phyloP scores from a whole-genome alignment of 2,113 vertebrate genomes.

The Petromus typicus region DNA sequence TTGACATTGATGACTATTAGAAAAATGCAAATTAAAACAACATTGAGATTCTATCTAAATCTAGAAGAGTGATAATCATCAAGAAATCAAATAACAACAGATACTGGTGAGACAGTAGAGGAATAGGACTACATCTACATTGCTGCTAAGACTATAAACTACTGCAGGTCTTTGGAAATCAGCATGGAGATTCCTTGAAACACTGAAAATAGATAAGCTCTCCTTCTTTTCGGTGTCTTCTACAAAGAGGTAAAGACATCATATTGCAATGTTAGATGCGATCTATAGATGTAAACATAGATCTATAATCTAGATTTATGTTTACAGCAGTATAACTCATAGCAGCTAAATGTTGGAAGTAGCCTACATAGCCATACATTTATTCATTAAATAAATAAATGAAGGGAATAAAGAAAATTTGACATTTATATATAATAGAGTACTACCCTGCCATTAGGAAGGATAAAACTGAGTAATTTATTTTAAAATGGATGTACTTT shows the following conservation, averaged over 20 bases:
- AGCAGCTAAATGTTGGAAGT: background rate
- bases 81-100: background rate
- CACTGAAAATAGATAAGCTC: background rate
- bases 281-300: no score
- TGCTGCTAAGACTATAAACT: background rate
- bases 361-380: background rate
- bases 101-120: no score
- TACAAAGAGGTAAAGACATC: background rate
- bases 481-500: background rate
- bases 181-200: background rate
- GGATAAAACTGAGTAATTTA: background rate
- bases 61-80: no score
- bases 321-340: background rate
- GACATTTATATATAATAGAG: background rate
- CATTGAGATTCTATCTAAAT: no score
- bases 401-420: background rate
- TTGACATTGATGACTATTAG: no score
- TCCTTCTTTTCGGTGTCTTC: background rate
- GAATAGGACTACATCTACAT: no score
- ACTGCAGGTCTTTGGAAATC: background rate
- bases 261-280: no score
- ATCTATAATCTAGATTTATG: no score
- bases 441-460: background rate
- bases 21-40: no score
- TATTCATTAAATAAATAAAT: background rate